phyloP scores from a whole-genome alignment of 2,797 vertebrate species.

The Aselliscus stoliczkanus region DNA sequence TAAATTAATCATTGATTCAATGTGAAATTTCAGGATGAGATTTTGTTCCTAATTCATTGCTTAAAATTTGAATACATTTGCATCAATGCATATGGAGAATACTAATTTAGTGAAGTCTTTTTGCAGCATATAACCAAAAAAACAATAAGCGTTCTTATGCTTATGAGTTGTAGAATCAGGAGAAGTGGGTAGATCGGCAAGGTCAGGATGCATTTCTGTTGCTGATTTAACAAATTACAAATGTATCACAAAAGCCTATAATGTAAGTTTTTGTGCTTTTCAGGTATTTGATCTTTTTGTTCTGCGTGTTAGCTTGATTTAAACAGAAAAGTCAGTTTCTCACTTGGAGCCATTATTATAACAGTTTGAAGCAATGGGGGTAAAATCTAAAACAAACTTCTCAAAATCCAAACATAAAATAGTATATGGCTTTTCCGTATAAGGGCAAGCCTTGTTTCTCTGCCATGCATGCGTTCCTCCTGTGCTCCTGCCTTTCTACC shows the following conservation, averaged over 20 bases:
- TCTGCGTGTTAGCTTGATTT: background rate
- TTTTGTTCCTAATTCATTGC: conserved; percentile 52
- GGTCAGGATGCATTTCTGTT: background rate
- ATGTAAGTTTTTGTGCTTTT: background rate
- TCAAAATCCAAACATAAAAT: background rate
- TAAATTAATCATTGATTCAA: conserved; percentile 67
- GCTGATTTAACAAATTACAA: background rate
- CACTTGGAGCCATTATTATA: background rate
- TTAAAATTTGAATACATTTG: conserved; percentile 63
- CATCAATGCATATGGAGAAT: background rate
- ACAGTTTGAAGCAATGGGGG: background rate
- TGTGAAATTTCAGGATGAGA: conserved; percentile 21
- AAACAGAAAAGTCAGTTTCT: background rate
- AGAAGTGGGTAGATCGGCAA: background rate
- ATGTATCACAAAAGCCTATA: background rate
- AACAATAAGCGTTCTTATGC: conserved; percentile 8
- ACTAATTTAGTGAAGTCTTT: conserved; percentile 30
- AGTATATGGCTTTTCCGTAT: background rate
- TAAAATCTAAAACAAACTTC: background rate
- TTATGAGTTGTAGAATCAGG: background rate
- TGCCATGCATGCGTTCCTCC: background rate
- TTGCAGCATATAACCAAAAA: background rate
- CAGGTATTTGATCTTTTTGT: background rate
- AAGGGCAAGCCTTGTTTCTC: background rate
- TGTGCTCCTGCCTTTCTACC: background rate